Evolutionary conservation across 2,888 invertebrate genomes (phyloP).

Genomic region (Hypena proboscidalis): DNA sequence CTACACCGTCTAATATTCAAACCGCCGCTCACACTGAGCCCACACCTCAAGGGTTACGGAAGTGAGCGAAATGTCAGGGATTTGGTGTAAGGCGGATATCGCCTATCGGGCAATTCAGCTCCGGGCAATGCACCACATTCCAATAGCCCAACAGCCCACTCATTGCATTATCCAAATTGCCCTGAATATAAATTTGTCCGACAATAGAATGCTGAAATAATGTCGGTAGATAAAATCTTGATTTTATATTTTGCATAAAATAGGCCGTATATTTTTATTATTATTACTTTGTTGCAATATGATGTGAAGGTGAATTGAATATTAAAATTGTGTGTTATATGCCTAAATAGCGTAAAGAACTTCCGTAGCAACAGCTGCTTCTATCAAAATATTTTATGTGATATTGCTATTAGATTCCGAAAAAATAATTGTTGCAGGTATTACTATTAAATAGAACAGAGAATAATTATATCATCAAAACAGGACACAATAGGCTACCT

Average conservation of each 20-base stretch:
- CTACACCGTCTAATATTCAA: neutral
- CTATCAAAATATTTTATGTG: too few species aligned
- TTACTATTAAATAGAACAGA: too few species aligned
- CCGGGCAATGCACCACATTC: constrained; percentile 38
- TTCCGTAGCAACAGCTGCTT: too few species aligned
- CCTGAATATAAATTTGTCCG: constrained; percentile 11
- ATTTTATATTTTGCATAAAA: constrained; percentile 5
- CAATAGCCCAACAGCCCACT: constrained; percentile 19
- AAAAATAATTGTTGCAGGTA: too few species aligned
- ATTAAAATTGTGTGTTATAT: too few species aligned
- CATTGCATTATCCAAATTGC: constrained; percentile 19
- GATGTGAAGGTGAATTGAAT: neutral
- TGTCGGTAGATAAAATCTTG: constrained; percentile 1
- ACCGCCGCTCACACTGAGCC: constrained; percentile 22
- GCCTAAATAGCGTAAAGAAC: too few species aligned
- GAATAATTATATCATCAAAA: too few species aligned
- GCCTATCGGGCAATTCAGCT: constrained; percentile 40
- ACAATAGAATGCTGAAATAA: constrained; percentile 8
- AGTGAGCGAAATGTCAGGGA: constrained; percentile 75
- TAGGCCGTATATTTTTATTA: constrained; percentile 3
- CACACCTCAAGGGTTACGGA: constrained; percentile 59
- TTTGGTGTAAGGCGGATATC: constrained; percentile 53
- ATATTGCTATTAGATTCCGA: too few species aligned
- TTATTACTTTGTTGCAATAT: constrained; percentile 6
- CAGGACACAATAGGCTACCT: too few species aligned